Percentiles rank a stretch among this genome's conserved stretches.
Conservation (phyloP, 2,113 vertebrate genomes). For the Pseudorhombus dupliciocellatus region DNA sequence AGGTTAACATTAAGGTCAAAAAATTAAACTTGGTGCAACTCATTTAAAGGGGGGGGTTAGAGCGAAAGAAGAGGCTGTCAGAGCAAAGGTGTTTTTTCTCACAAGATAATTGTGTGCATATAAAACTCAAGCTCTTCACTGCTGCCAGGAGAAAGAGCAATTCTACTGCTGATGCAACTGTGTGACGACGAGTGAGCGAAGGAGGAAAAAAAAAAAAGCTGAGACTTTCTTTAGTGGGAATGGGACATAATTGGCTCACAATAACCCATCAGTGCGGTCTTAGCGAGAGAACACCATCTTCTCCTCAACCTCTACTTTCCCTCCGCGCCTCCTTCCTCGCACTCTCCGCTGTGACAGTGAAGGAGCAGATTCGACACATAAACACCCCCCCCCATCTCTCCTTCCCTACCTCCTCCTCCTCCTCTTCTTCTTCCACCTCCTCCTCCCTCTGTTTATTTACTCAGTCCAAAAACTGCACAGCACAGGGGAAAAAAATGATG, state of each 20-base stretch:
- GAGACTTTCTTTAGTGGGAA: conserved; percentile 59
- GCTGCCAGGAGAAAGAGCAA: conserved; percentile 35
- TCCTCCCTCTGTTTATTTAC: conserved; percentile 68
- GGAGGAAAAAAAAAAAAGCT: background rate
- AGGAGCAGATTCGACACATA: conserved; percentile 59
- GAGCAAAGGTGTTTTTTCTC: conserved; percentile 44
- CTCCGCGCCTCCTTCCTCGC: conserved; percentile 24
- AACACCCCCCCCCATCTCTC: conserved; percentile 26
- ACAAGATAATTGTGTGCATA: conserved; percentile 44
- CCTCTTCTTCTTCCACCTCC: background rate
- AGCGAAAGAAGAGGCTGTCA: conserved; percentile 31
- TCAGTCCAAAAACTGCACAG: conserved; percentile 73
- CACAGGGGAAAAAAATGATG: conserved; percentile 57
- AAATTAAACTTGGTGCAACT: conserved; percentile 7
- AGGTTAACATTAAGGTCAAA: background rate
- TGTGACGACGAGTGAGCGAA: conserved; percentile 36
- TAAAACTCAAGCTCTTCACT: conserved; percentile 33
- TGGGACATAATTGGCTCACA: conserved; percentile 64
- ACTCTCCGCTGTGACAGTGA: conserved; percentile 48
- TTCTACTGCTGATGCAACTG: conserved; percentile 41
- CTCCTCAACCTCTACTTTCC: conserved; percentile 47
- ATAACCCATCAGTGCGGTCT: conserved; percentile 59
- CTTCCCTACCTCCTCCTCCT: background rate
- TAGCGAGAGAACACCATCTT: conserved; percentile 57
- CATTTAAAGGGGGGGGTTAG: background rate